phyloP scores from a whole-genome alignment of 1,140 invertebrate species.

The Scaptomyza pallida region DNA sequence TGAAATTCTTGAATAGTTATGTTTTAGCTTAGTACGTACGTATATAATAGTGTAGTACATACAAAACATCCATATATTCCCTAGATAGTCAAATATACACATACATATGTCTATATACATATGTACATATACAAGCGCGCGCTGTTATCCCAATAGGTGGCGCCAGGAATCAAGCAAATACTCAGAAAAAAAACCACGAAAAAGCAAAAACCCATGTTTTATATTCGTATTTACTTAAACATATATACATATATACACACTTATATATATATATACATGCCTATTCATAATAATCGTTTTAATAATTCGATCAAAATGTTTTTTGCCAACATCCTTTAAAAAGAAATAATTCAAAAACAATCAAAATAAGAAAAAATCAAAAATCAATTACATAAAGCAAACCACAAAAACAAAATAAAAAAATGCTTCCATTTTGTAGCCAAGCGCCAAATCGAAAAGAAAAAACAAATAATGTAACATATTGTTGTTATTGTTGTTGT shows the following conservation, averaged over 20 bases:
- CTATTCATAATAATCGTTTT: conserved; percentile 44
- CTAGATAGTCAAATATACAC: conserved; percentile 53
- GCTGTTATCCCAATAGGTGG: too few species aligned
- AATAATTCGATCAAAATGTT: conserved; percentile 37
- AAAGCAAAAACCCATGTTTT: conserved; percentile 11
- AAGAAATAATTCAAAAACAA: conserved; percentile 17
- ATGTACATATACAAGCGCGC: conserved; percentile 11
- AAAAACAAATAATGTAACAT: conserved; percentile 39
- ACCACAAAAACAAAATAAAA: conserved; percentile 29
- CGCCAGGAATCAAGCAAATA: not conserved
- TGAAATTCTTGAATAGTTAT: conserved; percentile 33
- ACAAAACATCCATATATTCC: conserved; percentile 9
- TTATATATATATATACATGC: not conserved
- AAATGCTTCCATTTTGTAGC: conserved; percentile 75
- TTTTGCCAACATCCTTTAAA: conserved; percentile 56
- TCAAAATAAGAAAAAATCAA: conserved; percentile 8
- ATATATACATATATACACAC: not conserved
- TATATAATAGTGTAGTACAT: conserved; percentile 25
- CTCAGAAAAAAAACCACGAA: not conserved
- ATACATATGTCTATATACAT: conserved; percentile 20
- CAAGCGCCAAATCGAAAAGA: conserved; percentile 33
- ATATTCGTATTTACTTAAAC: conserved; percentile 21
- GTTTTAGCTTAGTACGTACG: conserved; percentile 31
- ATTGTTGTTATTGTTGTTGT: conserved; percentile 63
- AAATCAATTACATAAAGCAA: conserved; percentile 25